Base-by-base conservation (phyloP, 2,888 invertebrate genomes). In the Corbicula japonica region DNA sequence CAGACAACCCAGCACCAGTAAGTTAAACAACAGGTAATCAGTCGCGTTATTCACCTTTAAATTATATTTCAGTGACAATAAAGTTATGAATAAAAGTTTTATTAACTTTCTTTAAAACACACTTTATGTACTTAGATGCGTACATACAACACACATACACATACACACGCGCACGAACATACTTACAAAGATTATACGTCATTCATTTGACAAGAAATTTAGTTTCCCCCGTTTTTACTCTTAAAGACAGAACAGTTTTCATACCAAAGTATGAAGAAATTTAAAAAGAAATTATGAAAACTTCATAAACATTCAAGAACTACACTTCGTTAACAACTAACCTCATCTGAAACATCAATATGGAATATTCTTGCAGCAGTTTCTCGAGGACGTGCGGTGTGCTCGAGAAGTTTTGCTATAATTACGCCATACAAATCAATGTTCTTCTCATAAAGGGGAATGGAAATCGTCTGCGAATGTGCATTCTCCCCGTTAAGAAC, bases 1-100 rank as follows among this genome's bases (percentile, higher is more conserved):
- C 50, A 91, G 63, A 78, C 87, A 86, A 4, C 89, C 88, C 34
- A 90, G 81, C 12, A 91, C 81, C 71, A 90, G 74, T 38, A 91
- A 83, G 60, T 89, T 91, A 76, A 89, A 90, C 68, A 90, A 76
- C 23, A 90, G 74, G 71, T 86, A 81, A 74, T 91, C 89, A 6
- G 89, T 86, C 2, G 89, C 91, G 38, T 87, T 80, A 68, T 85
- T 74, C 18, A 90, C 90, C 90, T 90, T 28, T 21, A 58, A 56
- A 18, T n/a, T 35, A 35, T 6, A 41, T 41, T 26, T 30, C 18
- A n/a, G 15, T 3, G 23, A 52, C 15, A 12, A 21, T 15, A 23
- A 52, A 12, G 10, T 38, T 38, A 38, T 38, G 15, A 12, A 38
- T 38, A 38, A 38, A 38, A 38, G 8, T 12, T 38, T 38, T 38